Conservation (phyloP, 2,113 vertebrate species). For the Turdus rufiventris region DNA sequence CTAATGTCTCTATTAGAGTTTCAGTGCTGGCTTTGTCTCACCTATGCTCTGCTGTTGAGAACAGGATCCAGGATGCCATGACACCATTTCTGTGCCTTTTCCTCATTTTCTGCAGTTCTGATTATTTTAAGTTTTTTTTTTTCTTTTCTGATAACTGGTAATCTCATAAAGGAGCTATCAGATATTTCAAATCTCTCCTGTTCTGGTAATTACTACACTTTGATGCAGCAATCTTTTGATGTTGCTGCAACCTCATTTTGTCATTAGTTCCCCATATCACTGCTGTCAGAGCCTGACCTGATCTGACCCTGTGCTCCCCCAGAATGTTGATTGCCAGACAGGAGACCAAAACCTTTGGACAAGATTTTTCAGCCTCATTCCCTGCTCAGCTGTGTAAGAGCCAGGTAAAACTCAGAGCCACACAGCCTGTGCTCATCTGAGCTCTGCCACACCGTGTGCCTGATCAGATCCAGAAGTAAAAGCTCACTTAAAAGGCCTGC, state of each 20-base stretch:
- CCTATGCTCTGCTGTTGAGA: background rate
- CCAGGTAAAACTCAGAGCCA: background rate
- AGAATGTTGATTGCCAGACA: background rate
- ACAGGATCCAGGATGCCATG: background rate
- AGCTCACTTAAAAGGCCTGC: background rate
- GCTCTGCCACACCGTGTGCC: background rate
- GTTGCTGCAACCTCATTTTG: slow-evolving; percentile 23
- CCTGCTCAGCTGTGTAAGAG: background rate
- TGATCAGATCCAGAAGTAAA: background rate
- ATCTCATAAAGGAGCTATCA: slow-evolving; percentile 39
- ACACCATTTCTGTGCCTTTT: background rate
- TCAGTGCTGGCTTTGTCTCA: background rate
- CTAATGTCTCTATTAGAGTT: background rate
- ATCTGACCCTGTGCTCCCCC: background rate
- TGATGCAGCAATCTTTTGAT: slow-evolving; percentile 56
- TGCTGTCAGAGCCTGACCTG: background rate
- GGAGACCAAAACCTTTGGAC: background rate
- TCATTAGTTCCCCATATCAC: background rate
- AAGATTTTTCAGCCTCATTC: background rate
- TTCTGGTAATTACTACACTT: slow-evolving; percentile 51
- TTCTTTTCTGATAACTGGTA: slow-evolving; percentile 15
- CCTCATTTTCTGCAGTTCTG: background rate
- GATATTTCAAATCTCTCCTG: slow-evolving; percentile 34
- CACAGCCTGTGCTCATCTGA: background rate
- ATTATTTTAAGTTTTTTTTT: background rate